Percentiles rank a stretch among this genome's conserved stretches.
Evolutionary conservation across 1,140 invertebrate genomes (phyloP).

Genomic region (Sycobia sp.): DNA sequence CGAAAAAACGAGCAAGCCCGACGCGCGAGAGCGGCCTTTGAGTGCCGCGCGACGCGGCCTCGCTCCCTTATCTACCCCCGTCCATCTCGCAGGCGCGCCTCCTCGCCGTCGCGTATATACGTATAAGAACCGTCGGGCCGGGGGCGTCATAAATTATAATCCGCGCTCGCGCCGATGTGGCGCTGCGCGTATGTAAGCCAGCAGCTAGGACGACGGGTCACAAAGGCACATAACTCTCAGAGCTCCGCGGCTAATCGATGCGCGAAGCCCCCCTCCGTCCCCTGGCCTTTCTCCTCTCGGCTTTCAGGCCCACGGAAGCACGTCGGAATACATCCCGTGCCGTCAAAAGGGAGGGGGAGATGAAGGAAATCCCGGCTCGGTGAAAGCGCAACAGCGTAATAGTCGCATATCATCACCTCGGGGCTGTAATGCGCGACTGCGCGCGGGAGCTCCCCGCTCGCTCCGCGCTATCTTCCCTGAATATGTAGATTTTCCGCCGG

Average conservation of each 20-base stretch:
- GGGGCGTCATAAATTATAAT: too few species aligned
- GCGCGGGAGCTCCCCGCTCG: too few species aligned
- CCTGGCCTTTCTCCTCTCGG: not conserved
- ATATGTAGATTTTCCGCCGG: slow-evolving; percentile 52
- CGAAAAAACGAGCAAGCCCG: too few species aligned
- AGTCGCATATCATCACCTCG: slow-evolving; percentile 34
- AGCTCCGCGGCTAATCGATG: slow-evolving; percentile 31
- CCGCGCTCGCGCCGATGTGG: too few species aligned
- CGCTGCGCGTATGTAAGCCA: not conserved
- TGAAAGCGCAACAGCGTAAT: slow-evolving; percentile 31
- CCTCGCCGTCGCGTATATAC: too few species aligned
- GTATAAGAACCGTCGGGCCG: too few species aligned
- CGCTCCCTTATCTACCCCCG: too few species aligned
- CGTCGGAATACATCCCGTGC: slow-evolving; percentile 16
- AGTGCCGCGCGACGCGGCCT: too few species aligned
- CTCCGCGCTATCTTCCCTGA: slow-evolving; percentile 43
- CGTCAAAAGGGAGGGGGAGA: too few species aligned
- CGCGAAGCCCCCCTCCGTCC: not conserved
- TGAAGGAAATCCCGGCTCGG: too few species aligned
- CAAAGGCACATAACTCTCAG: slow-evolving; percentile 19
- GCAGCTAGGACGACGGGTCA: not conserved
- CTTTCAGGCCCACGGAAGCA: slow-evolving; percentile 28
- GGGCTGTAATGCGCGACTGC: slow-evolving; percentile 13
- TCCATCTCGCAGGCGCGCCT: too few species aligned
- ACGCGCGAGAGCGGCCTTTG: too few species aligned